Conservation (phyloP, 2,113 vertebrate species). For the Otocyon megalotis region DNA sequence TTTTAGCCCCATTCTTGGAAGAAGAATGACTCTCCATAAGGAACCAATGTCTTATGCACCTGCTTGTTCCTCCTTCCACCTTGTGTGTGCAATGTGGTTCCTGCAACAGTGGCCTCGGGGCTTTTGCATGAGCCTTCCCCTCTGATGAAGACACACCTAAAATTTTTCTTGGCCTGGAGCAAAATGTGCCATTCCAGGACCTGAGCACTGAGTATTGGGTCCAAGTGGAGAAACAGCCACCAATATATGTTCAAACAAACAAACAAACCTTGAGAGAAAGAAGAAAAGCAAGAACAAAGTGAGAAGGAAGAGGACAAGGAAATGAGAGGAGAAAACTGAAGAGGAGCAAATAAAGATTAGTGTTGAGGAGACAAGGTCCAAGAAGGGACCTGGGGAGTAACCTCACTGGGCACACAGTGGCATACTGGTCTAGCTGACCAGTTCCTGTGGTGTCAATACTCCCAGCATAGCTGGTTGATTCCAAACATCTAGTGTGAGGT, state of each 20-base stretch:
- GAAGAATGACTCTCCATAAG: background rate
- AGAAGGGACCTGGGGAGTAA: background rate
- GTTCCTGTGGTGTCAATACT: background rate
- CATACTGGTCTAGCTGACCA: background rate
- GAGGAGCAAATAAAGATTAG: background rate
- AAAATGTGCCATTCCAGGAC: background rate
- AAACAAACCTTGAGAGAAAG: background rate
- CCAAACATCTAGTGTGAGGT: accelerated
- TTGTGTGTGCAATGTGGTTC: background rate
- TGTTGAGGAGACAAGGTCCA: background rate
- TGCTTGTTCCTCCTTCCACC: background rate
- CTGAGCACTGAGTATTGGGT: background rate
- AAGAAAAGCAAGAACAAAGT: background rate
- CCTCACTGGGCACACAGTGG: too few species aligned
- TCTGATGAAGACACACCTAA: background rate
- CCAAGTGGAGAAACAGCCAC: background rate
- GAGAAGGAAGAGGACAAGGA: background rate
- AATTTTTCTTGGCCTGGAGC: background rate
- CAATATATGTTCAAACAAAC: background rate
- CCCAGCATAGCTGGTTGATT: background rate
- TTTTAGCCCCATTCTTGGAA: background rate
- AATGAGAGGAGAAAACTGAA: background rate
- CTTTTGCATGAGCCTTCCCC: background rate
- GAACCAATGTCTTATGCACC: accelerated
- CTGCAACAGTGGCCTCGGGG: background rate